A percentile compares a stretch with the other conserved stretches of the same genome.
Conservation (phyloP, 2,888 invertebrate species). For the Ganaspis brasiliensis region DNA sequence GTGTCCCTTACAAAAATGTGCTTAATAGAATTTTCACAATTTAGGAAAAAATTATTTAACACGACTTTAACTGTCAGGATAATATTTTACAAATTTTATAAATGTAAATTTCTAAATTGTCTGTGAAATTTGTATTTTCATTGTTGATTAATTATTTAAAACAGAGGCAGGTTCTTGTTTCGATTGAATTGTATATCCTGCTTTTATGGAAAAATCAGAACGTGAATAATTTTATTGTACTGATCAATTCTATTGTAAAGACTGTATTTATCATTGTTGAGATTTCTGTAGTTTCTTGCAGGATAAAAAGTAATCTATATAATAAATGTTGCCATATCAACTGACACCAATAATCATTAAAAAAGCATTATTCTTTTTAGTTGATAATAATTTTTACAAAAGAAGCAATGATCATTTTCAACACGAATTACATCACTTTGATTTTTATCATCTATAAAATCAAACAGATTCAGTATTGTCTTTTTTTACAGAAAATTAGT, state of each 20-base stretch:
- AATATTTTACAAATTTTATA: too few species aligned
- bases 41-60: too few species aligned
- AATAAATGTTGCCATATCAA: neutral
- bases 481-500: neutral
- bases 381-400: neutral
- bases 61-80: too few species aligned
- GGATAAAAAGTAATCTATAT: neutral
- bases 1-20: too few species aligned
- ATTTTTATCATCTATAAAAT: neutral
- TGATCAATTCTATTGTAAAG: conserved; percentile 9
- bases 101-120: too few species aligned
- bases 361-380: conserved; percentile 3
- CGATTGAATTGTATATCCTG: neutral
- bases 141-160: neutral
- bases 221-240: neutral
- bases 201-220: conserved; percentile 2
- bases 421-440: neutral
- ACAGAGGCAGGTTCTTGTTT: neutral
- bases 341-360: conserved; percentile 2
- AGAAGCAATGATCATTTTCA: neutral
- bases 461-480: neutral
- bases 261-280: neutral
- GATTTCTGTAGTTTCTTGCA: neutral
- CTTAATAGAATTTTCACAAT: too few species aligned
- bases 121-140: neutral